Conservation (phyloP, 2,888 invertebrate genomes). For the Yponomeuta cagnagella region DNA sequence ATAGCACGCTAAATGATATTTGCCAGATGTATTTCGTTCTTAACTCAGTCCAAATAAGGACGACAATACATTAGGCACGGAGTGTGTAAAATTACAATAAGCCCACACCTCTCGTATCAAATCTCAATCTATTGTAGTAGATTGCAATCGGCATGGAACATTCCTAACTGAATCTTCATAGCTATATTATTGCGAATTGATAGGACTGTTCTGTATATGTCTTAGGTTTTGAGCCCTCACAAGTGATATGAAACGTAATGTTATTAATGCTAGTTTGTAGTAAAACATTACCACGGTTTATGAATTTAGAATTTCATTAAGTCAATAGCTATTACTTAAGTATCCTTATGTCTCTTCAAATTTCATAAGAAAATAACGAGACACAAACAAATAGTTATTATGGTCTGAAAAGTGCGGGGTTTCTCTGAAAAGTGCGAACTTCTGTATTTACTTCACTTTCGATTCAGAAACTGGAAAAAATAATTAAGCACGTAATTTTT, state of each 20-base stretch:
- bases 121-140: slow-evolving; percentile 9
- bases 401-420: no score
- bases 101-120: slow-evolving; percentile 5
- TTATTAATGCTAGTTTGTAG: no score
- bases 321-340: no score
- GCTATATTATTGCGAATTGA: slow-evolving; percentile 9
- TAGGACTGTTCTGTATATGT: not conserved
- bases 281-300: no score
- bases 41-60: not conserved
- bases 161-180: slow-evolving; percentile 7
- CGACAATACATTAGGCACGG: not conserved
- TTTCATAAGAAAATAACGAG: no score
- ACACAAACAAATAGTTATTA: no score
- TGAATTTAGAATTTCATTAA: no score
- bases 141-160: slow-evolving; percentile 3
- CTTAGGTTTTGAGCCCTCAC: not conserved
- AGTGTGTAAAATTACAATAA: not conserved
- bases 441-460: no score
- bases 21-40: not conserved
- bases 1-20: not conserved
- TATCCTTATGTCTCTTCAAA: no score
- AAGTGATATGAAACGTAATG: not conserved
- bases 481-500: no score
- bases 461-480: no score
- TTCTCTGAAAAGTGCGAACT: no score